These are phyloP conservation scores for Sebastes trivittatus DNA, from an alignment of 2,797 vertebrate species.

Conservation along the genomic window DNA sequence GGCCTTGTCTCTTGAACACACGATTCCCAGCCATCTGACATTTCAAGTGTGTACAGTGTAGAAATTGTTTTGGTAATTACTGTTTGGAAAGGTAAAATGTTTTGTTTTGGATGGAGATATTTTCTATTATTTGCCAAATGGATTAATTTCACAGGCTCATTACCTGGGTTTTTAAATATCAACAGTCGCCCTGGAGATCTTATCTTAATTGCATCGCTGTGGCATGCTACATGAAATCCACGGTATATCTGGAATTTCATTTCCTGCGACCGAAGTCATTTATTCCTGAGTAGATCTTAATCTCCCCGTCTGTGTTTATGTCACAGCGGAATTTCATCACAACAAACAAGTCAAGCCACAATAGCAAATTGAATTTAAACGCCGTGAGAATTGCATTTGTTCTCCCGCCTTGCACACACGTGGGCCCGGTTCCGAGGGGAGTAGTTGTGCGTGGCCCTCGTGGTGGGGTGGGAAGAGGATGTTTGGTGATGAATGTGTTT, in stretches of 20 bases:
- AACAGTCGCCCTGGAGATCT: neutral
- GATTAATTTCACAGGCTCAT: conserved; percentile 26
- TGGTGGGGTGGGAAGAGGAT: conserved; percentile 18
- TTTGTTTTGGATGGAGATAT: neutral
- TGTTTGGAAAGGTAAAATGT: conserved; percentile 16
- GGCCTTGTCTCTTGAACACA: neutral
- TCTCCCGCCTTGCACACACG: neutral
- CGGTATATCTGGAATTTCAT: conserved; percentile 26
- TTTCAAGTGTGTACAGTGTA: conserved; percentile 16
- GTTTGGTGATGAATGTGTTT: conserved; percentile 23
- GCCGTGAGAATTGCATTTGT: conserved; percentile 23
- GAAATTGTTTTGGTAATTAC: conserved; percentile 12
- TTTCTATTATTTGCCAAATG: neutral
- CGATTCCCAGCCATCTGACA: conserved; percentile 30
- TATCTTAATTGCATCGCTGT: conserved; percentile 11
- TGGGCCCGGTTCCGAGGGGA: neutral
- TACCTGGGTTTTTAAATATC: conserved; percentile 16
- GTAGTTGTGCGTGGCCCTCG: neutral
- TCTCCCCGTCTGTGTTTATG: conserved; percentile 39
- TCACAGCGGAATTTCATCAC: conserved; percentile 35
- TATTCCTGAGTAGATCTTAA: conserved; percentile 39
- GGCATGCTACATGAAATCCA: neutral
- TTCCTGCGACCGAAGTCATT: conserved; percentile 47
- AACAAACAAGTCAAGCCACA: conserved; percentile 24
- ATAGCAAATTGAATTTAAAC: conserved; percentile 36